Evolutionary conservation across 2,113 vertebrate genomes (phyloP).

Genomic region (Notothenia coriiceps): DNA sequence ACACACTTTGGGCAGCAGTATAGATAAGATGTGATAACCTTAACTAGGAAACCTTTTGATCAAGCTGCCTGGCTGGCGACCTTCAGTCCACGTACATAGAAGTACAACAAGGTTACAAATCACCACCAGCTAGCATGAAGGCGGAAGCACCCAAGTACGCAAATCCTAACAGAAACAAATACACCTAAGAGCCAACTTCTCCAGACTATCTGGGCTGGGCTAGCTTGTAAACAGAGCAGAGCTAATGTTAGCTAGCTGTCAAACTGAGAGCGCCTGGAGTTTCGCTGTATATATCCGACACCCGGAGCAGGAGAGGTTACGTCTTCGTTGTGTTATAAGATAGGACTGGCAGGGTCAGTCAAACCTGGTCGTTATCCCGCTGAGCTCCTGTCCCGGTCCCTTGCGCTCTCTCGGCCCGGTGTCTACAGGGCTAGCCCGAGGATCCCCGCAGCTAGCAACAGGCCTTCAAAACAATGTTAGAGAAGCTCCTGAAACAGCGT

Average conservation of each 20-base stretch:
- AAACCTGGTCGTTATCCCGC: neutral
- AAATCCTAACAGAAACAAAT: conserved; percentile 8
- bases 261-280: conserved; percentile 5
- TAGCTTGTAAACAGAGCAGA: conserved; percentile 66
- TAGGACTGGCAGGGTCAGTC: neutral
- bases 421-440: conserved; percentile 64
- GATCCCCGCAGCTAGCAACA: conserved; percentile 70
- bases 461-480: conserved; percentile 75
- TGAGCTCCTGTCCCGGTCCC: conserved; percentile 27
- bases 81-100: too few relatives aligned
- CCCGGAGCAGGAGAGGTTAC: neutral
- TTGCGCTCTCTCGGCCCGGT: conserved; percentile 46
- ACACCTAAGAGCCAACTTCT: conserved; percentile 21
- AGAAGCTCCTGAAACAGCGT: neutral
- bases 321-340: neutral
- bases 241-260: conserved; percentile 63
- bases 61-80: neutral
- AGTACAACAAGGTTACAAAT: neutral
- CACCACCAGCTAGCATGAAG: neutral
- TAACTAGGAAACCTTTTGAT: conserved; percentile 12
- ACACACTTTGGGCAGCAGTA: conserved; percentile 33
- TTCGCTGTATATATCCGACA: neutral
- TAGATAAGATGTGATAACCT: conserved; percentile 48
- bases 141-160: neutral
- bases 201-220: neutral